phyloP scores from a whole-genome alignment of 2,113 vertebrate species.

The Hyla sarda region DNA sequence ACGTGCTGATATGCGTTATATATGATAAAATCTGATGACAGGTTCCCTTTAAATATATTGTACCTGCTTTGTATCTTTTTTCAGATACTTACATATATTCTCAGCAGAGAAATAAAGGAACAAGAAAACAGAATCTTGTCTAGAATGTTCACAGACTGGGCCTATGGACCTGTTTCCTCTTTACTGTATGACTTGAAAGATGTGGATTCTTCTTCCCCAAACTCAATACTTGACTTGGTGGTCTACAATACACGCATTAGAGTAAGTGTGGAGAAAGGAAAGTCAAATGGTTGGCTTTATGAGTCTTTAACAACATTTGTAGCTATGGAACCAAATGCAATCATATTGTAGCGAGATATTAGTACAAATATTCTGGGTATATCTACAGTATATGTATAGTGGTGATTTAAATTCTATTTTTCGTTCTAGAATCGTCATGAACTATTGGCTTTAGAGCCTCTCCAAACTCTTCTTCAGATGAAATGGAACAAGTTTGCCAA shows the following conservation, averaged over 20 bases:
- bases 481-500: constrained; percentile 80
- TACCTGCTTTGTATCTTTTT: not conserved
- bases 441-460: constrained; percentile 78
- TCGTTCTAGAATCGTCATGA: constrained; percentile 74
- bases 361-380: not conserved
- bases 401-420: not conserved
- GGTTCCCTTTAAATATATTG: too few species aligned
- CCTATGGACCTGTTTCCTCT: constrained; percentile 78
- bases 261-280: constrained; percentile 63
- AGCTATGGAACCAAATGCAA: not conserved
- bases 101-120: constrained; percentile 79
- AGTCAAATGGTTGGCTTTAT: not conserved
- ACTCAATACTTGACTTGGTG: constrained; percentile 78
- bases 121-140: constrained; percentile 76
- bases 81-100: constrained; percentile 79
- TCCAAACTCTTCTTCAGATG: constrained; percentile 76
- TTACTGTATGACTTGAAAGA: constrained; percentile 79
- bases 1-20: too few species aligned
- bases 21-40: too few species aligned
- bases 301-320: not conserved
- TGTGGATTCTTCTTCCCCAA: constrained; percentile 73
- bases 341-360: too few species aligned
- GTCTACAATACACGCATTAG: constrained; percentile 81
- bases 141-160: constrained; percentile 82
- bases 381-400: not conserved